Base-by-base conservation (phyloP, 2,888 invertebrate genomes). In the Stenotaenia linearis region DNA sequence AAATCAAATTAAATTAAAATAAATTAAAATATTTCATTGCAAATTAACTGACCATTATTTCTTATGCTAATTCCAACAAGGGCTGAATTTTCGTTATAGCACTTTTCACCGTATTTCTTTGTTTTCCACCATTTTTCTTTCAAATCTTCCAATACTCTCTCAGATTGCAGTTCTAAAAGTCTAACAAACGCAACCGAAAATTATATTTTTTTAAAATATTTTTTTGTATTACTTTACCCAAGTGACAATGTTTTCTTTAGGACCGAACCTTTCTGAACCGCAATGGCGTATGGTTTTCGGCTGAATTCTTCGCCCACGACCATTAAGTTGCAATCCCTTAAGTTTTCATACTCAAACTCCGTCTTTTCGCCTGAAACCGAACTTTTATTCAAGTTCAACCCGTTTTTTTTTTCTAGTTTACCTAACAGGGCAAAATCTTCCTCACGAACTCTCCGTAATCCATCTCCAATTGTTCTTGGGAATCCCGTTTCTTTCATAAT, bases 51-150 rank as follows among this genome's bases (percentile, higher is more conserved):
- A 75, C 97, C 98, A 83, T 98, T 98, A 86, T 98, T 98, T 85
- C 96, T 93, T 81, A 98, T 97, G 81, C 96, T 97, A 85, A 98
- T 98, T 77, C 98, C 98, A 85, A 97, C 98, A 2, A 94, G 94
- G 85, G 97, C 96, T 84, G 96, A 95, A 85, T 96, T 94, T 83
- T 93, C 92, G 83, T 94, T 93, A 84, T 96, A 96, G 79, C 87
- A 87, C 81, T 90, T 90, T 83, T 90, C 90, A 40, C 90, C 91
- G 7, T 91, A 90, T 0, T 92, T 92, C 84, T 96, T 96, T 82
- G 92, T 91, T 83, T 91, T 93, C 98, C 98, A 99, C 98, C 98
- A 99, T 83, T 90, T 92, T 84, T 97, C 97, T 87, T 98, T 98
- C 18, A 98, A 87, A 83, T 95, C 93, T 86, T 98, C 98, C 83